phyloP scores from a whole-genome alignment of 2,888 invertebrate species.

The Coremacera marginata region DNA sequence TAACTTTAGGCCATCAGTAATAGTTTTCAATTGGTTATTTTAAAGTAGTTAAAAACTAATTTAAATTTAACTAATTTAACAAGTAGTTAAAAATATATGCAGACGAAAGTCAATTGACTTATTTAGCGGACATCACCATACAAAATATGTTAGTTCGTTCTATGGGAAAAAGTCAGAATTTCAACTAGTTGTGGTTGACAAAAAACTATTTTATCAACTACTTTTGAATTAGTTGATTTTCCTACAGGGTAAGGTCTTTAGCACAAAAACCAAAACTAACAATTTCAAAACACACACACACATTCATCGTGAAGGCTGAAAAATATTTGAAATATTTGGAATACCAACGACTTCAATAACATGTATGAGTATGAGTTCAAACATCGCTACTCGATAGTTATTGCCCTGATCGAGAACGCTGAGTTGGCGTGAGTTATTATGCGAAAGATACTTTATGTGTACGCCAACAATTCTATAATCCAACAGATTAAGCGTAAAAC shows the following conservation, averaged over 20 bases:
- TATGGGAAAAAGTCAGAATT: no score
- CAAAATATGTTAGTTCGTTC: no score
- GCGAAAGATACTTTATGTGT: conserved; percentile 28
- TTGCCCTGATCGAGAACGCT: background rate
- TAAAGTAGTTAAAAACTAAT: no score
- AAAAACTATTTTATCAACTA: no score
- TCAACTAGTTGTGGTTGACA: no score
- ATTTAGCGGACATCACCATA: no score
- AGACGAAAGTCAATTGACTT: no score
- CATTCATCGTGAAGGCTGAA: background rate
- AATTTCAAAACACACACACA: background rate
- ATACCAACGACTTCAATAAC: background rate
- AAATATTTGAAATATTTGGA: background rate
- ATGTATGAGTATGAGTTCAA: background rate
- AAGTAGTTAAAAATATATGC: no score
- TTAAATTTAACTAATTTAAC: no score
- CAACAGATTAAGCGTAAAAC: background rate
- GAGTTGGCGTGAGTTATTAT: conserved; percentile 9
- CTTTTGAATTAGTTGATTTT: no score
- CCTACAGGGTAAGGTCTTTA: background rate
- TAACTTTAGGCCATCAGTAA: no score
- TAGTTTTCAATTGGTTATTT: no score
- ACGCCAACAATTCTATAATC: conserved; percentile 6
- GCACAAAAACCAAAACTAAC: background rate
- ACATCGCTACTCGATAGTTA: conserved; percentile 9